Percentiles rank a stretch among this genome's conserved stretches.
phyloP scores from a whole-genome alignment of 1,140 invertebrate genomes.

The Branchinecta lindahli region DNA sequence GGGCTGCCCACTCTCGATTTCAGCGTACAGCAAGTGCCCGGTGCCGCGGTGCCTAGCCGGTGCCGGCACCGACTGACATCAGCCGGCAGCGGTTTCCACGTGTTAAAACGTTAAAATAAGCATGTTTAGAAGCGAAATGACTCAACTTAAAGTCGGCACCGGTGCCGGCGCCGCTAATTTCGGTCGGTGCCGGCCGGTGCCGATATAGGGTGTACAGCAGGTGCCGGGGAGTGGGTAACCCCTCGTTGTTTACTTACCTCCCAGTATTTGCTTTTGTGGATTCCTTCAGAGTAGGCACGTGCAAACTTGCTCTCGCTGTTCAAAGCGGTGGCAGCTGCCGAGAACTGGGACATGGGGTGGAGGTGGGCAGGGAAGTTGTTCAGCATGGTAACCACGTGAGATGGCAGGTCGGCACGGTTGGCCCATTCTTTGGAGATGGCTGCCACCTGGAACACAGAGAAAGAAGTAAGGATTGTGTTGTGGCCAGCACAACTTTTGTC shows the following conservation, averaged over 20 bases:
- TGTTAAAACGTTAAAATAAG: no score
- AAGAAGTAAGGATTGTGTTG: constrained; percentile 2
- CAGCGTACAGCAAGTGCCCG: no score
- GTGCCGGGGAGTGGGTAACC: no score
- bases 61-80: no score
- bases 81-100: no score
- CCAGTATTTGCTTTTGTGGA: constrained; percentile 76
- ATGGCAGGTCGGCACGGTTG: constrained; percentile 65
- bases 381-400: constrained; percentile 82
- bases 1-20: no score
- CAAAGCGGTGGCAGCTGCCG: constrained; percentile 73
- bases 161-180: no score
- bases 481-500: background rate
- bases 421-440: constrained; percentile 84
- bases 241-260: constrained; percentile 53
- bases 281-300: constrained; percentile 69
- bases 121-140: no score
- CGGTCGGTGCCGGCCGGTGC: no score
- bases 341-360: constrained; percentile 93
- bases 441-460: constrained; percentile 39
- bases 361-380: constrained; percentile 87
- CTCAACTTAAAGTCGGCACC: no score
- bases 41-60: no score
- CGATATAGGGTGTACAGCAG: no score
- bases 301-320: constrained; percentile 90